Base-by-base conservation (phyloP, 2,797 vertebrate species). In the Gouania willdenowi region DNA sequence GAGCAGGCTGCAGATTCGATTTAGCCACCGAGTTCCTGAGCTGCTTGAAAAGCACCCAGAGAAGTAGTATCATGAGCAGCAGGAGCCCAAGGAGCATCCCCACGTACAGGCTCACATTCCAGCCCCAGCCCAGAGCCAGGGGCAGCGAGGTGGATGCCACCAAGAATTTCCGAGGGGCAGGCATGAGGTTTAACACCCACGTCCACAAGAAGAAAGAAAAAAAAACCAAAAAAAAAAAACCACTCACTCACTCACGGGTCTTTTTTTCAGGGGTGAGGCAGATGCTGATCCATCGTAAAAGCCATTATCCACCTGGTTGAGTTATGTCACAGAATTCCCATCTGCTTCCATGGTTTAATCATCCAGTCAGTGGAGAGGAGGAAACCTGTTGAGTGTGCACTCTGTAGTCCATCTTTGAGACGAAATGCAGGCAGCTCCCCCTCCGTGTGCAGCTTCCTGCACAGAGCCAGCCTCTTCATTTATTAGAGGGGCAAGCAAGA, bases 41-140 rank as follows among this genome's bases (percentile, higher is more conserved):
- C 85, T 95, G 94, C 56, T 85, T 88, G 53, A 94, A 81, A 40
- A 97, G 88, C 80, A 91, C 75, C 88, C 92, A 93, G 42, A 95
- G 89, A 22, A 97, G 84, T 2, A 96, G 87, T 65, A 90, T 63
- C 58, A 95, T 77, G 1, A 95, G 71, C 4, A 89, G 63, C 39
- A 94, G 68, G 3, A 95, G 89, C 35, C 87, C 83, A 1, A 93
- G 50, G 0, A 95, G 61, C 19, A 94, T 81, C 29, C 88, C 90
- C 61, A 95, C 57, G 44, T 96, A 98, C 43, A 97, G 60, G 59
- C 89, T 84, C 44, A 97, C 26, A 77, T 93, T 93, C 86, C 89
- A 89, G 54, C 91, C 84, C 93, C 93, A 92, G 82, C 89, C 89
- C 81, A 93, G 54, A 0, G 78, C 42, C 49, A 91, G 45, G 10